These are phyloP conservation scores for Achlya flavicornis DNA, from an alignment of 2,888 invertebrate genomes.

Conservation along the genomic window DNA sequence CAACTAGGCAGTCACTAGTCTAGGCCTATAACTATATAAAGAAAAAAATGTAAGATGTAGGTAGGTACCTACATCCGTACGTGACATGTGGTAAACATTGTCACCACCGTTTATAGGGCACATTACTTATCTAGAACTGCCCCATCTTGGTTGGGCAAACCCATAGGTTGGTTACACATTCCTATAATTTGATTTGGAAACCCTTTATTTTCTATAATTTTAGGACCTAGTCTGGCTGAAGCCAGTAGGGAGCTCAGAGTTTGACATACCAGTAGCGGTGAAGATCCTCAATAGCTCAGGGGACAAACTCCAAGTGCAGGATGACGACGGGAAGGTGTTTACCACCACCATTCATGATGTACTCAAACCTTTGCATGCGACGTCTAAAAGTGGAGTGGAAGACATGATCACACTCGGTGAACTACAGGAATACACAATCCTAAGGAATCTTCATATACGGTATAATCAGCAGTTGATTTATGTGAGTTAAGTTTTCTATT, in stretches of 20 bases:
- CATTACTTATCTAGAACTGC: too few species aligned
- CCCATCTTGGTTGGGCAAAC: not conserved
- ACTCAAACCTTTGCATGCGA: slow-evolving; percentile 89
- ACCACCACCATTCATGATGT: slow-evolving; percentile 85
- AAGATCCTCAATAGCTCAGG: slow-evolving; percentile 91
- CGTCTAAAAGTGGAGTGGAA: slow-evolving; percentile 92
- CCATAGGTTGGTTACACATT: not conserved
- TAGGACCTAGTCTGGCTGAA: slow-evolving; percentile 95
- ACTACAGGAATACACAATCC: slow-evolving; percentile 96
- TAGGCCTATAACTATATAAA: too few species aligned
- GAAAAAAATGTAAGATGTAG: too few species aligned
- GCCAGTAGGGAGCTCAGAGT: slow-evolving; percentile 87
- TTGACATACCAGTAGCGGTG: slow-evolving; percentile 93
- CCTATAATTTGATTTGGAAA: not conserved
- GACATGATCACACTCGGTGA: slow-evolving; percentile 98
- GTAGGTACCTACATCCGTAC: too few species aligned
- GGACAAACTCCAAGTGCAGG: slow-evolving; percentile 89
- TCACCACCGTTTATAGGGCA: too few species aligned
- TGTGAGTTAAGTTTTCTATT: slow-evolving; percentile 84
- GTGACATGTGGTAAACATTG: too few species aligned
- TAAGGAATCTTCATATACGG: slow-evolving; percentile 94
- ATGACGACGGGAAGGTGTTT: slow-evolving; percentile 92
- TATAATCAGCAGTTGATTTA: slow-evolving; percentile 95
- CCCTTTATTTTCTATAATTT: slow-evolving; percentile 25
- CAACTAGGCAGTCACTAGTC: too few species aligned